Percentiles rank a stretch among this genome's conserved stretches.
phyloP scores from a whole-genome alignment of 2,888 invertebrate genomes.

The Lochmaea capreae region DNA sequence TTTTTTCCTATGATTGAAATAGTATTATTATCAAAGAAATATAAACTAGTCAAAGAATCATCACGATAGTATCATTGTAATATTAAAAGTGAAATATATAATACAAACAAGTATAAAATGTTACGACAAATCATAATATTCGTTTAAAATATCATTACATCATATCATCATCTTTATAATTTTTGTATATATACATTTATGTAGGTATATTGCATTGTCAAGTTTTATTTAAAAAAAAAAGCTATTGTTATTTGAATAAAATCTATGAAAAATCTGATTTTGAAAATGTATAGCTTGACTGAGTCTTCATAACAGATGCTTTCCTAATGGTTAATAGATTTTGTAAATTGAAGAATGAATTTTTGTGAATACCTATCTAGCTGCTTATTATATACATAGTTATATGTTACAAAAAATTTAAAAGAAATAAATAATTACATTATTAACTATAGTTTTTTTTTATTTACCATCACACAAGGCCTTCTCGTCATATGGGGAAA shows the following conservation, averaged over 20 bases:
- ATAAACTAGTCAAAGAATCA: no score
- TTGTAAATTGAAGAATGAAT: constrained; percentile 17
- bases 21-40: no score
- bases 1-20: no score
- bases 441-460: background rate
- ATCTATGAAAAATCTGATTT: background rate
- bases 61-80: no score
- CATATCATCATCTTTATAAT: no score
- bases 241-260: background rate
- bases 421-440: constrained; percentile 10
- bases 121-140: background rate
- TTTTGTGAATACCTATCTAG: constrained; percentile 2
- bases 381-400: constrained; percentile 22
- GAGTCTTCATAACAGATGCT: background rate
- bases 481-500: no score
- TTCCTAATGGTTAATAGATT: constrained; percentile 11
- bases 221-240: background rate
- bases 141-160: background rate
- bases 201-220: background rate
- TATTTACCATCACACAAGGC: no score
- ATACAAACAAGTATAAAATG: no score
- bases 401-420: constrained; percentile 7
- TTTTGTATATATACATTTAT: no score
- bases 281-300: background rate
- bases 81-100: no score